Evolutionary conservation across 2,888 invertebrate species (phyloP).

Genomic region (Pseudococcus longispinus): DNA sequence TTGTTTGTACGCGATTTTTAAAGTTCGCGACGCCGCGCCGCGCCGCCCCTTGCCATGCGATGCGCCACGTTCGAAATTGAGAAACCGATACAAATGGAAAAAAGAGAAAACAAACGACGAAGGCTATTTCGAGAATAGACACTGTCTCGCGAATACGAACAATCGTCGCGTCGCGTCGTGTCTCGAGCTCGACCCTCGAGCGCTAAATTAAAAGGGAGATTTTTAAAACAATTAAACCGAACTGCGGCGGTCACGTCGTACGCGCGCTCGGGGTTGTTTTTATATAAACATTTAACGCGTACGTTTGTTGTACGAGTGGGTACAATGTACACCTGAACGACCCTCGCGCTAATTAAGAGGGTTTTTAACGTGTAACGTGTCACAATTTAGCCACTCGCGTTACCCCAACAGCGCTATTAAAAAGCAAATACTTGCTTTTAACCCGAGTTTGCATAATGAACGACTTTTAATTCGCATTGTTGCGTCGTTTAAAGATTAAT

Average conservation of each 20-base stretch:
- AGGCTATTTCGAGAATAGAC: too few relatives aligned
- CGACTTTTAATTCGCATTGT: not conserved
- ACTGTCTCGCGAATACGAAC: too few relatives aligned
- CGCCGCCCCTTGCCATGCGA: too few relatives aligned
- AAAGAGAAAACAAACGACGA: too few relatives aligned
- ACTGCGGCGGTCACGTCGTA: not conserved
- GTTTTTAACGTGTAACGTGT: not conserved
- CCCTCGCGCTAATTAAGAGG: not conserved
- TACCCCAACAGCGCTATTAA: not conserved
- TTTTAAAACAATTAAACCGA: slow-evolving; percentile 6
- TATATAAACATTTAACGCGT: not conserved
- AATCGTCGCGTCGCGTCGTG: not conserved
- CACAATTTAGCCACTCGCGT: not conserved
- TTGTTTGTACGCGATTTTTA: too few relatives aligned
- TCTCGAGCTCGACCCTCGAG: not conserved
- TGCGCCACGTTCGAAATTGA: too few relatives aligned
- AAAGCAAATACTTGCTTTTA: not conserved
- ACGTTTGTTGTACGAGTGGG: not conserved
- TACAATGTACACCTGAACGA: not conserved
- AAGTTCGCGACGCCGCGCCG: too few relatives aligned
- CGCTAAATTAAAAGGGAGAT: not conserved
- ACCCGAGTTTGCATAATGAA: not conserved
- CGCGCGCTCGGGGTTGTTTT: not conserved
- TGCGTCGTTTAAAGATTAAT: not conserved
- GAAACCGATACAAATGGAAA: not conserved